Evolutionary conservation across 2,797 vertebrate species (phyloP), one percentile per base, ranked within the genome.

Genomic region (Tenualosa ilisha): DNA sequence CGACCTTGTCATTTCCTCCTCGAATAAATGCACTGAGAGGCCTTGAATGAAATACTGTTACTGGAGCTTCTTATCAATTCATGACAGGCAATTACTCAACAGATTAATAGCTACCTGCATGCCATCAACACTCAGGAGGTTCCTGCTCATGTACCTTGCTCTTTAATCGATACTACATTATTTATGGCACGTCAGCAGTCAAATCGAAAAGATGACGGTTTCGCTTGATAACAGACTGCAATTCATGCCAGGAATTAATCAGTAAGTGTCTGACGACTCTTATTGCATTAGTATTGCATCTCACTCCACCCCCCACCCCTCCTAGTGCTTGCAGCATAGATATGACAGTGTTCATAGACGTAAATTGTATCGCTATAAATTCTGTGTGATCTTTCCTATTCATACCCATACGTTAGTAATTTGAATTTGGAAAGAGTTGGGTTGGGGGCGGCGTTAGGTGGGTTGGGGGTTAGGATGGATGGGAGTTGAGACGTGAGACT

Each of bases 61-160:
- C 85, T 83, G 86, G 87, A 89, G 72, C 83, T 85, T 86, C 85
- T 85, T 87, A 86, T 90, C 82, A 84, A 84, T 75, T 85, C 89
- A 82, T 87, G 87, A 90, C 88, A 87, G 88, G 85, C 86, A 89
- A 89, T 91, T 89, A 88, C 87, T 85, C 88, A 88, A 85, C 83
- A 85, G 85, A 90, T 89, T 83, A 87, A 89, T 90, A 84, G 83
- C 87, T 84, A 83, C 82, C 82, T 89, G 84, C 82, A 85, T 83
- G 82, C 85, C 85, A 86, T 86, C 84, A 68, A 84, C 85, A 86
- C 79, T 85, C 81, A 83, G 82, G 83, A 86, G 84, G 84, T 84
- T 65, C 22, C 84, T 24, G 26, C 81, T 82, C 81, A 86, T 75
- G 81, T 56, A 40, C 1, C n/a, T 31, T 31, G 59, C 72, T 79